These are phyloP conservation scores for Diploptera punctata DNA, from an alignment of 2,888 invertebrate genomes.

Conservation along the genomic window DNA sequence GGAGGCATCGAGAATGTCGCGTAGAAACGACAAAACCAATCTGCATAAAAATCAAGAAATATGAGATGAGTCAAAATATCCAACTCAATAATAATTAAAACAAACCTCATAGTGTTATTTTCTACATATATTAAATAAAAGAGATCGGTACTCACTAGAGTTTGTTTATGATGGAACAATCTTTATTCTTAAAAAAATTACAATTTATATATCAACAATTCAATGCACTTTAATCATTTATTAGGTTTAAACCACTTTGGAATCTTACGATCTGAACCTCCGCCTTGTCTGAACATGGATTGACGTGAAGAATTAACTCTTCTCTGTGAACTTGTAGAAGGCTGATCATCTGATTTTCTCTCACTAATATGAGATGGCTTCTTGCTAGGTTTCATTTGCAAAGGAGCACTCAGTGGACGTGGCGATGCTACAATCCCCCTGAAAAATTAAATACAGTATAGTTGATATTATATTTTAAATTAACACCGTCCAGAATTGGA, in stretches of 20 bases:
- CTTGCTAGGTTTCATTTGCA: neutral
- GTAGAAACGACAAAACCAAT: too few species aligned
- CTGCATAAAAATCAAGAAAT: too few species aligned
- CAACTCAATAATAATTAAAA: too few species aligned
- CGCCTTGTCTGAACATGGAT: neutral
- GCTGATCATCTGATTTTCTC: neutral
- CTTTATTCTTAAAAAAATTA: neutral
- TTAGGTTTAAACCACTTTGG: neutral
- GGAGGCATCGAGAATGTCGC: neutral
- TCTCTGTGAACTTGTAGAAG: neutral
- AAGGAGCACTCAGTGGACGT: neutral
- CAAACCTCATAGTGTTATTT: too few species aligned
- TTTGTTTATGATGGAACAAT: neutral
- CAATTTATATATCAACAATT: neutral
- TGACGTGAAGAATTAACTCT: neutral
- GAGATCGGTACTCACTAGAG: neutral
- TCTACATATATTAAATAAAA: too few species aligned
- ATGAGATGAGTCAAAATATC: too few species aligned
- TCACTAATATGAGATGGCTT: neutral
- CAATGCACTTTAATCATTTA: neutral
- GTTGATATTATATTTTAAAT: neutral
- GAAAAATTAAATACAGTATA: neutral
- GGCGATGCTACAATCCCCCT: neutral
- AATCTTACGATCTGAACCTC: neutral
- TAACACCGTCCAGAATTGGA: too few species aligned